These are phyloP conservation scores for Mimas tiliae DNA, from an alignment of 2,888 invertebrate genomes.

Conservation along the genomic window DNA sequence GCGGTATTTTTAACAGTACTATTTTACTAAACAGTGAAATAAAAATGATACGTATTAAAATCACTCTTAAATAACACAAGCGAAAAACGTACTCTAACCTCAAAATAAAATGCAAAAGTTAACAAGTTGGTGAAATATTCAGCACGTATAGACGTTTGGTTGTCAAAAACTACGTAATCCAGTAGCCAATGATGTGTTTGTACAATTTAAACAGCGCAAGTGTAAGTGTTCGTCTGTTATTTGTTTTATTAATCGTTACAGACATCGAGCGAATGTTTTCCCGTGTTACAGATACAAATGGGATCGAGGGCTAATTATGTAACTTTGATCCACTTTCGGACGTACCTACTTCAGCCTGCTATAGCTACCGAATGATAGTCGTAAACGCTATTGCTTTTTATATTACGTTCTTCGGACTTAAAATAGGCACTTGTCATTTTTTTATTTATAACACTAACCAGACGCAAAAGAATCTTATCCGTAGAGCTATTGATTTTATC, in stretches of 20 bases:
- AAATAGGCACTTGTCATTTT: background rate
- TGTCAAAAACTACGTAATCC: constrained; percentile 30
- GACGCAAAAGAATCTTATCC: too few relatives aligned
- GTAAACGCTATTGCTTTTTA: constrained; percentile 17
- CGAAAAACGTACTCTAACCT: background rate
- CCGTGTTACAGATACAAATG: constrained; percentile 58
- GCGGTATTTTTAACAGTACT: too few relatives aligned
- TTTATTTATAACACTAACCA: too few relatives aligned
- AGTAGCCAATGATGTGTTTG: constrained; percentile 35
- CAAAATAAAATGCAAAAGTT: background rate
- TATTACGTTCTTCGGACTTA: background rate
- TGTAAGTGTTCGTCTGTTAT: constrained; percentile 49
- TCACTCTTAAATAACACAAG: background rate
- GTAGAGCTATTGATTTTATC: too few relatives aligned
- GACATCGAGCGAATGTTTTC: constrained; percentile 61
- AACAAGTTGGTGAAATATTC: constrained; percentile 24
- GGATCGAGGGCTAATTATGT: constrained; percentile 59
- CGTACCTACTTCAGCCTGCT: constrained; percentile 32
- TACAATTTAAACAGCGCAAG: constrained; percentile 41
- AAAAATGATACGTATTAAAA: too few relatives aligned
- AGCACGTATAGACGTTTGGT: constrained; percentile 12
- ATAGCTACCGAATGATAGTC: constrained; percentile 14
- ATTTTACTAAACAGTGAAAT: too few relatives aligned
- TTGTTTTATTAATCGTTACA: constrained; percentile 60
- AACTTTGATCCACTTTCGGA: constrained; percentile 54